Evolutionary conservation across 1,140 invertebrate species (phyloP), one percentile per base, ranked within the genome.

Genomic region (Mycetomoellerius zeteki): DNA sequence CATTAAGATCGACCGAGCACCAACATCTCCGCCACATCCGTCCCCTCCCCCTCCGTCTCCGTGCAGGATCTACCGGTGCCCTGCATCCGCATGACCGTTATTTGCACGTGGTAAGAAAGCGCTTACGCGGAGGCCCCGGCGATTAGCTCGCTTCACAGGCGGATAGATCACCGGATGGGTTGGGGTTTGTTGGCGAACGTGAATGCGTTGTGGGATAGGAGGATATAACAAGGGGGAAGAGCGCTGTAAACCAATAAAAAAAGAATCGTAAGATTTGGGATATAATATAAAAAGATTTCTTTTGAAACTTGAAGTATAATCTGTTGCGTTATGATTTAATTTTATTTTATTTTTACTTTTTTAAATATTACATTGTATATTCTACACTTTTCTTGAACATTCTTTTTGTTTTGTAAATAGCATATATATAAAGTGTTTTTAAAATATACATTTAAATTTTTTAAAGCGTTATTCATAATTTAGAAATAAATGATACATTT

Each of bases 1-100:
- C 94, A 95, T 95, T 95, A 95, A 95, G 94, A 95, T 95, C 94
- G 94, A 92, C 92, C 93, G 91, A 91, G 89, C 88, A 88, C 89
- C 80, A 89, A 85, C 89, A 84, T 88, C 80, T 84, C 80, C 80
- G 37, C 88, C 73, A 86, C 88, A 86, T 82, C 88, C 88, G 85
- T 56, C 64, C 69, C 84, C 91, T 82, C 90, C 89, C 91, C 52
- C 54, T n/a, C 10, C 12, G 60, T 50, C 54, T 24, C 37, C 8
- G 24, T 24, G 24, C 21, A n/a, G 52, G 73, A 86, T 86, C 64
- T 72, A 65, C 80, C 80, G 80, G 80, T 75, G 80, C 80, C 69
- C 80, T 47, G 80, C 69, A 84, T 87, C 82, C 62, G 81, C 72
- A 86, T 84, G 65, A 78, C 72, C 80, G 80, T 84, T 84, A 84